A percentile compares a stretch with the other conserved stretches of the same genome.
Conservation (phyloP, 2,888 invertebrate species). For the Hyles lineata region DNA sequence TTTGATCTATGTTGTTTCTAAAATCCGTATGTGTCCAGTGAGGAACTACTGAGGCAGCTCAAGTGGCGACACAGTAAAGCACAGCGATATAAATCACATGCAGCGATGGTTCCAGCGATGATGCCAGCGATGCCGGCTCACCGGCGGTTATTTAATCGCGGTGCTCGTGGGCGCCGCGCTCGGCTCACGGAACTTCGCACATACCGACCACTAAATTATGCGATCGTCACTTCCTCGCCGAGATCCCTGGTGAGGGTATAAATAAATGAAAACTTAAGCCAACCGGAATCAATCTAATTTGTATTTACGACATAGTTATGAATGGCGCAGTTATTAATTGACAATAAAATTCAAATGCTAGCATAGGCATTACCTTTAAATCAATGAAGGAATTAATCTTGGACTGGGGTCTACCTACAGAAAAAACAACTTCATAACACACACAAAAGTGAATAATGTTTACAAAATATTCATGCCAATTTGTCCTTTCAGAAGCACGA, state of each 20-base stretch:
- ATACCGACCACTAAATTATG: not conserved
- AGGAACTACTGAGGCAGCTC: not conserved
- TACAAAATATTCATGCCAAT: not conserved
- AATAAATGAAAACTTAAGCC: not conserved
- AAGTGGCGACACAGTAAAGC: slow-evolving; percentile 15
- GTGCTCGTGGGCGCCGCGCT: slow-evolving; percentile 15
- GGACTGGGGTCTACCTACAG: too few relatives aligned
- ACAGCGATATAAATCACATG: slow-evolving; percentile 23
- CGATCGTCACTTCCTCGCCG: not conserved
- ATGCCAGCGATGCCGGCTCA: not conserved
- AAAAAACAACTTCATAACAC: too few relatives aligned
- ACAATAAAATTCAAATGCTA: too few relatives aligned
- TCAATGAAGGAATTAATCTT: too few relatives aligned
- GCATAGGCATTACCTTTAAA: too few relatives aligned
- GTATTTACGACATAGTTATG: too few relatives aligned
- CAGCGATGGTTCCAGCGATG: not conserved
- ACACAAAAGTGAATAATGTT: too few relatives aligned
- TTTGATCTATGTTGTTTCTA: not conserved
- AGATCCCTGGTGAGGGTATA: not conserved
- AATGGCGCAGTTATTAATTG: too few relatives aligned
- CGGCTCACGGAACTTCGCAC: not conserved
- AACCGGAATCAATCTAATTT: too few relatives aligned
- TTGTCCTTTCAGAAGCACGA: not conserved
- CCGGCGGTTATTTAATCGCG: slow-evolving; percentile 25
- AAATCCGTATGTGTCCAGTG: not conserved